Evolutionary conservation across 1,140 invertebrate genomes (phyloP).

Genomic region (Telenomus remus): DNA sequence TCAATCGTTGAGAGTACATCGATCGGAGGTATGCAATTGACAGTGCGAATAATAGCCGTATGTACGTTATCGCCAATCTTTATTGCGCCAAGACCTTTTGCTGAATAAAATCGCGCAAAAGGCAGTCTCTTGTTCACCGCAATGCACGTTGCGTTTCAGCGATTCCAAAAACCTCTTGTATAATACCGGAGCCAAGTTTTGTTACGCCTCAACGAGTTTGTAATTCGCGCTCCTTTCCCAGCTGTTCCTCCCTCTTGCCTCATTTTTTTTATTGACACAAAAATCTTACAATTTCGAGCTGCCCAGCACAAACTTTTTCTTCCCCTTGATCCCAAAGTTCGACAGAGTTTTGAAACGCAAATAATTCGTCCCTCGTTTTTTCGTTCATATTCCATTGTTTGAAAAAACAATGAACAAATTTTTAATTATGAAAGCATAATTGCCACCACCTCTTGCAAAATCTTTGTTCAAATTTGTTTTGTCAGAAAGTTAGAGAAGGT

Average conservation of each 20-base stretch:
- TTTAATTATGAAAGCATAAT: too few relatives aligned
- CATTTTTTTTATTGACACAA: conserved; percentile 10
- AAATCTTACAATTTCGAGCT: neutral
- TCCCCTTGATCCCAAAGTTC: too few relatives aligned
- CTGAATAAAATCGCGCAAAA: conserved; percentile 58
- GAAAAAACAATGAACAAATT: too few relatives aligned
- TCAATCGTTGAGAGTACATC: conserved; percentile 30
- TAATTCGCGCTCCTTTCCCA: conserved; percentile 59
- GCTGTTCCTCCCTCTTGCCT: conserved; percentile 30
- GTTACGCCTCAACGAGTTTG: conserved; percentile 60
- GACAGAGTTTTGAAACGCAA: too few relatives aligned
- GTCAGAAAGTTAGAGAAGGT: too few relatives aligned
- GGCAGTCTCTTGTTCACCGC: conserved; percentile 35
- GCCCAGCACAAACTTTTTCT: too few relatives aligned
- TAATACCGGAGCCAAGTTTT: conserved; percentile 60
- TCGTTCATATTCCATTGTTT: too few relatives aligned
- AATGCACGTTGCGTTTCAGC: conserved; percentile 59
- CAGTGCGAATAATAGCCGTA: conserved; percentile 44
- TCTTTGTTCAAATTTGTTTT: too few relatives aligned
- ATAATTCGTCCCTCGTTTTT: too few relatives aligned
- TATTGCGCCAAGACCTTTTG: conserved; percentile 53
- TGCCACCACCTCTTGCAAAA: too few relatives aligned
- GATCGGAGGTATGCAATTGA: conserved; percentile 28
- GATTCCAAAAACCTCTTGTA: conserved; percentile 52
- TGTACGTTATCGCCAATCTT: conserved; percentile 25